These are phyloP conservation scores for Gonocerus acuteangulatus DNA, from an alignment of 2,888 invertebrate genomes.

Conservation along the genomic window DNA sequence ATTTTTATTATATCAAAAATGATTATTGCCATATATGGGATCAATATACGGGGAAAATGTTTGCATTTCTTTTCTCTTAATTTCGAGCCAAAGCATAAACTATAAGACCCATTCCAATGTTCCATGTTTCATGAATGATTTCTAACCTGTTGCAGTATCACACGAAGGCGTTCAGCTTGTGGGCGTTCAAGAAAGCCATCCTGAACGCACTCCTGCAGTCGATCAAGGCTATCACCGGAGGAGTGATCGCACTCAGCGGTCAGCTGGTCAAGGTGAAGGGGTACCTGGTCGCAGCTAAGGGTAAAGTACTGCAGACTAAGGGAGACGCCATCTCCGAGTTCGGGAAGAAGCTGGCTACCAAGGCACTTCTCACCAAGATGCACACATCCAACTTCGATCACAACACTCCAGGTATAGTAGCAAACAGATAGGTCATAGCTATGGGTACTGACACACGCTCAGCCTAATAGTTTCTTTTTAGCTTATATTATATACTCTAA, in stretches of 20 bases:
- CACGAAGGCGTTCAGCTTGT: conserved; percentile 53
- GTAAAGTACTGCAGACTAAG: conserved; percentile 54
- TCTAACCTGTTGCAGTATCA: conserved; percentile 38
- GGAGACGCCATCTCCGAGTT: conserved; percentile 73
- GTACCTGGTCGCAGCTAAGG: conserved; percentile 55
- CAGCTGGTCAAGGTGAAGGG: conserved; percentile 80
- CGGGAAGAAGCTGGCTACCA: conserved; percentile 70
- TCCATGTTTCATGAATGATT: too few relatives aligned
- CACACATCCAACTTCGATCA: conserved; percentile 31
- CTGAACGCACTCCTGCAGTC: conserved; percentile 77
- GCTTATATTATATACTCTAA: too few relatives aligned
- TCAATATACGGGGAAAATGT: too few relatives aligned
- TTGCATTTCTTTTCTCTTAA: too few relatives aligned
- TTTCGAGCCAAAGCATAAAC: too few relatives aligned
- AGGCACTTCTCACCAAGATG: conserved; percentile 49
- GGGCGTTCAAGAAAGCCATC: conserved; percentile 73
- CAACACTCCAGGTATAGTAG: conserved; percentile 26
- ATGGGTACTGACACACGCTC: too few relatives aligned
- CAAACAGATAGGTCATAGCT: too few relatives aligned
- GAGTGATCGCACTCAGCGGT: conserved; percentile 78
- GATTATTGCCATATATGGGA: too few relatives aligned
- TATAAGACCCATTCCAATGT: too few relatives aligned
- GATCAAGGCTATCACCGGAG: conserved; percentile 79
- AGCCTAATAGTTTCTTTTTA: too few relatives aligned
- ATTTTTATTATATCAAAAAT: too few relatives aligned